phyloP scores from a whole-genome alignment of 2,797 vertebrate species.

The Potorous gilbertii region DNA sequence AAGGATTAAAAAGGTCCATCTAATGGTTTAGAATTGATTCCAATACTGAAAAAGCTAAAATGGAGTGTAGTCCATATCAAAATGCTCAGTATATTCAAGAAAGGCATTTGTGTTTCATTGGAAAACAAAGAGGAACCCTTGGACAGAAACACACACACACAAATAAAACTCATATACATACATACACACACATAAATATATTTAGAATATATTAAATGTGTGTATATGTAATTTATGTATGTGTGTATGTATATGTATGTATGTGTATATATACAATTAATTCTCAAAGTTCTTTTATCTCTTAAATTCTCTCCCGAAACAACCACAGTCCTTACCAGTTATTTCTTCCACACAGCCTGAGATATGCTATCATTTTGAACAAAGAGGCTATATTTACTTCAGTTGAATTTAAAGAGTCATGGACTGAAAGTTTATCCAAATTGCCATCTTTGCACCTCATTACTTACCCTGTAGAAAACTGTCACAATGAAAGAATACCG shows the following conservation, averaged over 20 bases:
- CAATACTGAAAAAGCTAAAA: background rate
- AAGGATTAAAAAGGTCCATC: background rate
- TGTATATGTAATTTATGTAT: background rate
- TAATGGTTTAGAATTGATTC: background rate
- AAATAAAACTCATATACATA: background rate
- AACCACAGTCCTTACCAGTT: background rate
- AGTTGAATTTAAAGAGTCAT: background rate
- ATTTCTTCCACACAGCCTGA: background rate
- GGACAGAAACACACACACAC: background rate
- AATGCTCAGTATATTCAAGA: background rate
- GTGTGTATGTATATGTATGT: no score
- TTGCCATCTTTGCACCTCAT: background rate
- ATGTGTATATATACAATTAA: background rate
- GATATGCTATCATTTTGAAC: background rate
- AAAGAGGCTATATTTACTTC: background rate
- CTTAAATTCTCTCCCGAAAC: background rate
- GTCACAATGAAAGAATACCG: background rate
- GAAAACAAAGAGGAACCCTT: background rate
- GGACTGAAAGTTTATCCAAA: background rate
- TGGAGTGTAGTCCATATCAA: background rate
- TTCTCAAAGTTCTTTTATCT: background rate
- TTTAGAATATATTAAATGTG: no score
- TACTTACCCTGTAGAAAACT: background rate
- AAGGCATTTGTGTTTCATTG: background rate
- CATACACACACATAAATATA: no score